Evolutionary conservation across 2,113 vertebrate genomes (phyloP).

Genomic region (Stigmatopora nigra): DNA sequence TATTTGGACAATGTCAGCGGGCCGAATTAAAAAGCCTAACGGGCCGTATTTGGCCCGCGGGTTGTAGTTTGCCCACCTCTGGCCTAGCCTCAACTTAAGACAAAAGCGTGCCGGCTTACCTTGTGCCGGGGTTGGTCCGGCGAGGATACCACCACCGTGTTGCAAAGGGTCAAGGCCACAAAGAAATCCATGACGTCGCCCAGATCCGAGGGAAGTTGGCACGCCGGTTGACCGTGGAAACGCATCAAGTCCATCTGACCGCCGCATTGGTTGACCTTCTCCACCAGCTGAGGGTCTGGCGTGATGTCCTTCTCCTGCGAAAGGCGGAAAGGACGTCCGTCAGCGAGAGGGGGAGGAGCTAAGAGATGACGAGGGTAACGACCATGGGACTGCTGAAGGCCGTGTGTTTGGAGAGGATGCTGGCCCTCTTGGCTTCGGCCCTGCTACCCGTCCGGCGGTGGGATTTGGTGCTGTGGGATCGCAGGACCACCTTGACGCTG

Average conservation of each 20-base stretch:
- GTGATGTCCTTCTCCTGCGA: slow-evolving; percentile 90
- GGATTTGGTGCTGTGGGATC: slow-evolving; percentile 85
- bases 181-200: slow-evolving; percentile 91
- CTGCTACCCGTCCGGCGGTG: slow-evolving; percentile 84
- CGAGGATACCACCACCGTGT: slow-evolving; percentile 91
- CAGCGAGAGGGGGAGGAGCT: background rate
- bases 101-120: slow-evolving; percentile 53
- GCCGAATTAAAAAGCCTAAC: no score
- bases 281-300: slow-evolving; percentile 85
- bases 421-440: slow-evolving; percentile 84
- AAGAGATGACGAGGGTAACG: background rate
- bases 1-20: no score
- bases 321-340: slow-evolving; percentile 18
- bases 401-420: slow-evolving; percentile 88
- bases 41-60: no score
- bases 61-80: no score
- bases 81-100: background rate
- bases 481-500: slow-evolving; percentile 74
- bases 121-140: slow-evolving; percentile 91
- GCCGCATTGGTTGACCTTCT: slow-evolving; percentile 88
- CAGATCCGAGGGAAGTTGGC: slow-evolving; percentile 80
- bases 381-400: slow-evolving; percentile 99
- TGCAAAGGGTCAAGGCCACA: slow-evolving; percentile 91
- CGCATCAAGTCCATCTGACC: slow-evolving; percentile 76
- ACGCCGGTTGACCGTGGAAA: slow-evolving; percentile 73